A percentile compares a stretch with the other conserved stretches of the same genome.
phyloP scores from a whole-genome alignment of 2,888 invertebrate genomes.

The Ophonus ardosiacus region DNA sequence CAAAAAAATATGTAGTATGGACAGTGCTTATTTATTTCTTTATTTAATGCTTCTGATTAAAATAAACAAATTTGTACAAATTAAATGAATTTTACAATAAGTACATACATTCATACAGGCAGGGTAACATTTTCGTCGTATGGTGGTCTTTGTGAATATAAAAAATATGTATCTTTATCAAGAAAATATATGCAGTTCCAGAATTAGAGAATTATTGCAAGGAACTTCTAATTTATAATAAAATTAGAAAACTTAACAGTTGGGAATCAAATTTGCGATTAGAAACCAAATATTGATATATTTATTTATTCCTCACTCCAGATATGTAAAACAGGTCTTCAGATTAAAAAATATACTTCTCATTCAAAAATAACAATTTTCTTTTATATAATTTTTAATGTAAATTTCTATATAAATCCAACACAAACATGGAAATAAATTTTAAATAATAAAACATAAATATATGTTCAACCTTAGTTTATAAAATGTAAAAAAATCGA shows the following conservation, averaged over 20 bases:
- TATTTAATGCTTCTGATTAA: too few species aligned
- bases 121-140: not conserved
- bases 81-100: not conserved
- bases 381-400: slow-evolving; percentile 41
- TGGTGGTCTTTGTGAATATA: not conserved
- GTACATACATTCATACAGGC: not conserved
- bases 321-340: slow-evolving; percentile 61
- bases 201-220: slow-evolving; percentile 28
- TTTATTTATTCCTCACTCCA: slow-evolving; percentile 24
- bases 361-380: slow-evolving; percentile 53
- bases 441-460: slow-evolving; percentile 49
- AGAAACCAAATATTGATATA: slow-evolving; percentile 13
- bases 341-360: slow-evolving; percentile 53
- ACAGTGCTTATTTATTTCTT: too few species aligned
- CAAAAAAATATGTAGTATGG: too few species aligned
- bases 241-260: slow-evolving; percentile 39
- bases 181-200: slow-evolving; percentile 13
- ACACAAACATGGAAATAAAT: slow-evolving; percentile 54
- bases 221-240: slow-evolving; percentile 12
- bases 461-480: slow-evolving; percentile 46
- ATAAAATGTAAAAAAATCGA: slow-evolving; percentile 53
- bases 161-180: slow-evolving; percentile 16
- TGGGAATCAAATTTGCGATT: not conserved
- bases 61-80: not conserved
- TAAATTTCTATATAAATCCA: slow-evolving; percentile 43